Conservation (phyloP, 2,888 invertebrate species). For the Rhyacophila evoluta region DNA sequence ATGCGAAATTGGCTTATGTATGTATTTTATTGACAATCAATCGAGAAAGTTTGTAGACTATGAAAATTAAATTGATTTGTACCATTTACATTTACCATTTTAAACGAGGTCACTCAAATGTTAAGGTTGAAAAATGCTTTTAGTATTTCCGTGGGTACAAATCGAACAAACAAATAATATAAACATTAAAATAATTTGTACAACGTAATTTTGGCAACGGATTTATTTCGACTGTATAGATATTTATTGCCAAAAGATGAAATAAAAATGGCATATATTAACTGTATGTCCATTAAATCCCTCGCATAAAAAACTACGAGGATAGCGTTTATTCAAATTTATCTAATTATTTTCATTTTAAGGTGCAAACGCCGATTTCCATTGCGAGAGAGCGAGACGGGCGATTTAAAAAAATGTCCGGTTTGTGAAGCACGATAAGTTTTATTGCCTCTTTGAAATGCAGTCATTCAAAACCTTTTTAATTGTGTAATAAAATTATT, state of each 20-base stretch:
- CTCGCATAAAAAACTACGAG: slow-evolving; percentile 42
- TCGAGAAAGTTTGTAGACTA: not conserved
- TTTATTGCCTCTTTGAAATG: slow-evolving; percentile 48
- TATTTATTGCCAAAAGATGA: slow-evolving; percentile 50
- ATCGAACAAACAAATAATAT: not conserved
- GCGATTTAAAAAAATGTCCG: slow-evolving; percentile 36
- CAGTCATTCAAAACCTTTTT: slow-evolving; percentile 29
- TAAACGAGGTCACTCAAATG: slow-evolving; percentile 45
- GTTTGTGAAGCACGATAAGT: slow-evolving; percentile 47
- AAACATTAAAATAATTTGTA: slow-evolving; percentile 34
- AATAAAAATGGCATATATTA: slow-evolving; percentile 50
- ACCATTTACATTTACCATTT: slow-evolving; percentile 42
- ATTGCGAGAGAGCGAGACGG: slow-evolving; percentile 40
- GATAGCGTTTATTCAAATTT: slow-evolving; percentile 47
- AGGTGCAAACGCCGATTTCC: slow-evolving; percentile 39
- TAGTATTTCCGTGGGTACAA: slow-evolving; percentile 25
- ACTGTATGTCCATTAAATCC: slow-evolving; percentile 36
- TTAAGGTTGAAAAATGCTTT: slow-evolving; percentile 39
- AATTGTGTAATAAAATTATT: no score
- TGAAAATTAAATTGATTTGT: slow-evolving; percentile 1
- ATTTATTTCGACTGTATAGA: slow-evolving; percentile 48
- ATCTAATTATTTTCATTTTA: slow-evolving; percentile 50
- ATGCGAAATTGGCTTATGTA: no score
- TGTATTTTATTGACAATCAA: not conserved
- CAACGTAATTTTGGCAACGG: slow-evolving; percentile 35